A percentile compares a stretch with the other conserved stretches of the same genome.
phyloP scores from a whole-genome alignment of 2,113 vertebrate genomes.

The Nycticebus coucang region DNA sequence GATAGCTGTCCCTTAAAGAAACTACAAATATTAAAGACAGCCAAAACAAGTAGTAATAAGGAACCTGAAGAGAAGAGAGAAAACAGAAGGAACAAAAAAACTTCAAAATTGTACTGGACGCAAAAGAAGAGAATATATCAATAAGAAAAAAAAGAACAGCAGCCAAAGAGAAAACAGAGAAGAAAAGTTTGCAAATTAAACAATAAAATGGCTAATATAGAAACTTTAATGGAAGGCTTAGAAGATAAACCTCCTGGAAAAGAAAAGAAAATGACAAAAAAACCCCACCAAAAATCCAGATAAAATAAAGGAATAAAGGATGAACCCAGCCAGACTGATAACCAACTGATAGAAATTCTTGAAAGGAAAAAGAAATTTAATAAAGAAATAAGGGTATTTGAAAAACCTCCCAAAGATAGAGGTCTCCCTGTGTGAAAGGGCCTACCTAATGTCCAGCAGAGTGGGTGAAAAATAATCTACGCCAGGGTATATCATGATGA shows the following conservation, averaged over 20 bases:
- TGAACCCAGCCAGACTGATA: not conserved
- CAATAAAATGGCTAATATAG: not conserved
- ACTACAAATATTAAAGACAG: not conserved
- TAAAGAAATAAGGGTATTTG: constrained; percentile 1
- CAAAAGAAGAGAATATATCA: not conserved
- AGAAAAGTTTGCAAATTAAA: not conserved
- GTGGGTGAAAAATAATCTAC: not conserved
- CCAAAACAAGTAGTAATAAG: not conserved
- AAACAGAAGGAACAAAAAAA: not conserved
- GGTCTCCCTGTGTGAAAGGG: not conserved
- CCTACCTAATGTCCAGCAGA: not conserved
- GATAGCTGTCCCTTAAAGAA: not conserved
- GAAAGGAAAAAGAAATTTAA: not conserved
- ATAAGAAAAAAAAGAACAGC: not conserved
- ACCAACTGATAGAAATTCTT: not conserved
- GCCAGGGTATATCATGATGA: not conserved
- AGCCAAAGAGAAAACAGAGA: not conserved
- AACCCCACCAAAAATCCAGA: not conserved
- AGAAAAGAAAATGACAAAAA: not conserved
- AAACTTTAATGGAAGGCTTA: not conserved
- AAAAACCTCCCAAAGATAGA: not conserved
- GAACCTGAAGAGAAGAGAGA: not conserved
- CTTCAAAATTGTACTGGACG: not conserved
- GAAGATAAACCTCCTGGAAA: not conserved
- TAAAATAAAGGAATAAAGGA: not conserved